Evolutionary conservation across 2,888 invertebrate genomes (phyloP).

Genomic region (Rhagium mordax): DNA sequence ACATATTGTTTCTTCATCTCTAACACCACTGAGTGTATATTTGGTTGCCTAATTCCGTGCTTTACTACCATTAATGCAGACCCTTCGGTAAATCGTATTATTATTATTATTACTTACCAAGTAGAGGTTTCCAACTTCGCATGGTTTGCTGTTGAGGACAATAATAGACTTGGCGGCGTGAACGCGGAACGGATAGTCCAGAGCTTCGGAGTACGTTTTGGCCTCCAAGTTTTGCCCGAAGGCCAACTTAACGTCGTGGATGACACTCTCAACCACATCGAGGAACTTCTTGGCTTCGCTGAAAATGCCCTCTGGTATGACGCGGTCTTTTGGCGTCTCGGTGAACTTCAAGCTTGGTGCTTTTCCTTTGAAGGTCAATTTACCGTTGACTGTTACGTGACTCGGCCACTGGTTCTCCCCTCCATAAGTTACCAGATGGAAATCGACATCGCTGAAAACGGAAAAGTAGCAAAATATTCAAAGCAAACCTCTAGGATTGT

Average conservation of each 20-base stretch:
- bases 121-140: constrained; percentile 73
- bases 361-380: constrained; percentile 71
- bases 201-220: constrained; percentile 77
- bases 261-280: constrained; percentile 58
- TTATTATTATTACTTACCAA: constrained; percentile 70
- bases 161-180: constrained; percentile 84
- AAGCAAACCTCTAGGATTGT: background rate
- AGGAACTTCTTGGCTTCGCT: constrained; percentile 30
- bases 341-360: constrained; percentile 67
- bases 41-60: no score
- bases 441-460: constrained; percentile 73
- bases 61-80: no score
- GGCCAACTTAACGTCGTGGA: constrained; percentile 62
- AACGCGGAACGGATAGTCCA: constrained; percentile 82
- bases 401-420: constrained; percentile 73
- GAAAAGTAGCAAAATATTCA: background rate
- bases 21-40: no score
- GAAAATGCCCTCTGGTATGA: constrained; percentile 49
- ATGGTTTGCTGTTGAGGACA: constrained; percentile 76
- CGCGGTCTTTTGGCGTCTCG: constrained; percentile 54
- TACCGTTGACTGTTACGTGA: constrained; percentile 73
- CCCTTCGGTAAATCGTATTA: background rate
- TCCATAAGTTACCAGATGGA: constrained; percentile 75
- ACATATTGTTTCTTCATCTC: no score
- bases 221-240: constrained; percentile 58